Base-by-base conservation (phyloP, 2,797 vertebrate species). In the Ctenopoma multispine region DNA sequence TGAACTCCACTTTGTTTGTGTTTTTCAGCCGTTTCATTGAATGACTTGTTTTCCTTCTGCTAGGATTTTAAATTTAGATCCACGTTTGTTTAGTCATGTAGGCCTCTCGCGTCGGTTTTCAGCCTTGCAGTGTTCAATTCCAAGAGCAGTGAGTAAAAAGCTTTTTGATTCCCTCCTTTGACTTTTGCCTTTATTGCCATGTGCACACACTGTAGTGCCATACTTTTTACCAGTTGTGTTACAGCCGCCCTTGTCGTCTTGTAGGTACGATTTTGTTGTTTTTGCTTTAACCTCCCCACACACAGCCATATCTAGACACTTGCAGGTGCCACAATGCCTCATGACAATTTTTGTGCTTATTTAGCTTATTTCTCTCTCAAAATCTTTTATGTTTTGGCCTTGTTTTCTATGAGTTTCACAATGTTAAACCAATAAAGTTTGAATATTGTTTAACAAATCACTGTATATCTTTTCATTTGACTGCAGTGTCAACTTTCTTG, bases 361-460 rank as follows among this genome's bases (percentile, higher is more conserved):
- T 78, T 80, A 77, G 29, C 63, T 53, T 34, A 47, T 50, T 43
- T 56, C 53, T 40, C 47, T 47, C 54, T 7, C 34, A 13, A 71
- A 71, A 62, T 46, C 61, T 81, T 81, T 63, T 75, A 69, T 63
- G 65, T 63, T 73, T 74, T 89, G 87, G 72, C 76, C 83, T 87
- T 73, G 66, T 85, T 89, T 89, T 86, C 83, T 87, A 79, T 84
- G 92, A 90, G 86, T 90, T 94, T 93, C 83, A 92, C 87, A 69
- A 92, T 93, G 90, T 93, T 90, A 87, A 92, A 91, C 86, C 86
- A 93, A 92, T 93, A 94, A 94, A 93, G 90, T 93, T 93, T 92
- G 82, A 89, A 90, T 89, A 90, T 92, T 93, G 89, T 92, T 88
- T 83, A 92, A 92, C 80, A 67, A 80, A 69, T 63, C 15, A 3